Evolutionary conservation across 2,888 invertebrate genomes (phyloP), one percentile per base, ranked within the genome.

Genomic region (Drosophila nr. perissopoda): DNA sequence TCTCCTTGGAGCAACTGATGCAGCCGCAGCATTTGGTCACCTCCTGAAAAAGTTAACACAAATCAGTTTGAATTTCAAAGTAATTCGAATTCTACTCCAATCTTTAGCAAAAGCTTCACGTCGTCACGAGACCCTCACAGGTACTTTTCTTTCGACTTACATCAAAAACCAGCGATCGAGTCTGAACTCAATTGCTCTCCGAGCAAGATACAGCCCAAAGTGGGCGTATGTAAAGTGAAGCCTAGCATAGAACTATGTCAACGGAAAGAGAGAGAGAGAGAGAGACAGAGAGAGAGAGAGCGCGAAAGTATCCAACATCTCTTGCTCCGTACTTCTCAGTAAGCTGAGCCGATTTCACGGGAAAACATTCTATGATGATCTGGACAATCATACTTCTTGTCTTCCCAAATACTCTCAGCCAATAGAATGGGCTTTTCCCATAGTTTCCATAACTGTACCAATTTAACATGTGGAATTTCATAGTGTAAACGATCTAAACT

Each of bases 1-100:
- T 95, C 92, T 96, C 96, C 57, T 94, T 94, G 7, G 96, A 95
- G 87, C 96, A 96, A 4, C 95, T 95, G 70, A 95, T 93, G 93
- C 95, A 95, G 60, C 94, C 94, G 77, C 94, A 95, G 79, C 92
- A 93, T 70, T 93, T 93, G 83, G 93, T 92, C 18, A 79, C 38
- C 69, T 91, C 90, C 92, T 92, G 67, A 3, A 57, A 34, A 11
- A 10, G 34, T 4, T 11, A 11, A 36, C 16, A 52, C 2, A 7
- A 21, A 46, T 46, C 7, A 46, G 21, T 46, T 25, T 21, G 2
- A 46, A 8, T 25, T 25, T 25, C 21, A 25, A 46, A 46, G 2
- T 21, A 25, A 25, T 25, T 25, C 13, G 2, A 46, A 25, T 25
- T 25, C 16, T 16, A 46, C 4, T 8, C 4, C 16, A 49, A 49